phyloP scores from a whole-genome alignment of 2,113 vertebrate genomes.

The Mastomys coucha region DNA sequence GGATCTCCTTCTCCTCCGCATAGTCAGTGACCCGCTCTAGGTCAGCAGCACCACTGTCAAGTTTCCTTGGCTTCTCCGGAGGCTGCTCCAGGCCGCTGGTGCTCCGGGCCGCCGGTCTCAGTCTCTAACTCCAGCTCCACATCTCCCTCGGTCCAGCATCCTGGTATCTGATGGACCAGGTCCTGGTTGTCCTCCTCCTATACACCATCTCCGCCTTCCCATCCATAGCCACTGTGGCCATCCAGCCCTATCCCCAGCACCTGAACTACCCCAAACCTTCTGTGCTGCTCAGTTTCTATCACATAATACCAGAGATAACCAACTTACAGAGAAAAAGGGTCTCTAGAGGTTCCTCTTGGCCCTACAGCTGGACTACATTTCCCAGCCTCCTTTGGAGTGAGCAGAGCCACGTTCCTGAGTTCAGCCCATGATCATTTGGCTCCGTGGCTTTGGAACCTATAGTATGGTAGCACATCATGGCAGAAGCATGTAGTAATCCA shows the following conservation, averaged over 20 bases:
- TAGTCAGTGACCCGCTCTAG: constrained; percentile 97
- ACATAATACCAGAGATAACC: not conserved
- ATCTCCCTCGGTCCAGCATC: constrained; percentile 94
- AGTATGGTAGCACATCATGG: too few relatives aligned
- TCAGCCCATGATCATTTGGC: not conserved
- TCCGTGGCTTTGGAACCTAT: not conserved
- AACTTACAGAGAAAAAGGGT: not conserved
- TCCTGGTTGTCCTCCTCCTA: not conserved
- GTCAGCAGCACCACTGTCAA: constrained; percentile 97
- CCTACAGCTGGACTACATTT: not conserved
- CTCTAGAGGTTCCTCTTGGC: not conserved
- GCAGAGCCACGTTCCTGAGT: not conserved
- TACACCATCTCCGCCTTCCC: not conserved
- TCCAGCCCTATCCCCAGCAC: not conserved
- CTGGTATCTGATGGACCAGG: not conserved
- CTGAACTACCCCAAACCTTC: not conserved
- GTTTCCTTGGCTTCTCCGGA: constrained; percentile 95
- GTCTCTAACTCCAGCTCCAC: constrained; percentile 96
- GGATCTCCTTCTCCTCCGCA: constrained; percentile 98
- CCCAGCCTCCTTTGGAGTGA: not conserved
- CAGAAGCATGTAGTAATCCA: not conserved
- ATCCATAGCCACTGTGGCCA: not conserved
- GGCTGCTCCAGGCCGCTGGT: constrained; percentile 94
- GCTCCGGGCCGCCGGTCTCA: too few relatives aligned
- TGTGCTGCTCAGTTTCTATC: not conserved